Evolutionary conservation across 2,888 invertebrate genomes (phyloP), one percentile per base, ranked within the genome.

Genomic region (Cyclophora punctaria): DNA sequence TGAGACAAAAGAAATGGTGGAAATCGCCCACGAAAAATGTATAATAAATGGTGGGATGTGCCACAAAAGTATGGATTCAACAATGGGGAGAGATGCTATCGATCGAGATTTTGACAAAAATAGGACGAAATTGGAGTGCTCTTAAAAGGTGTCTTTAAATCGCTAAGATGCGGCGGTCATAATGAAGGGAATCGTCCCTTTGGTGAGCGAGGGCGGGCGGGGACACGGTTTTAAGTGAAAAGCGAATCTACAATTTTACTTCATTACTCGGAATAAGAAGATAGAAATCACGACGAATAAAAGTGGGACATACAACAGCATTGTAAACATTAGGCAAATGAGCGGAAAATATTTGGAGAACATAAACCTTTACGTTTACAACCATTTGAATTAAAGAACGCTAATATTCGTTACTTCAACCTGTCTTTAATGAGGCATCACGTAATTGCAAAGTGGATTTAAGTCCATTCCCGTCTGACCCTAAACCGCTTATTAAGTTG

Each of bases 61-160:
- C 62, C 59, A 53, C 55, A 61, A 56, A 61, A 61, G 53, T 56
- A 59, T 58, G 52, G 41, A 51, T 50, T 55, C 50, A 56, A 68
- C 65, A 66, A 71, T 63, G 60, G 59, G 53, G 60, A 61, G 41
- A 58, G 53, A 57, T 60, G 56, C 58, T 61, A 69, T 70, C 67
- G 71, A 72, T 69, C 65, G 66, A 57, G 63, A 71, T 72, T 72
- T 70, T 56, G 48, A 55, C 66, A 67, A 73, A 79, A 77, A 78
- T 70, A 69, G 69, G 65, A 65, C 64, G 62, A 69, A 64, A 64
- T 70, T 69, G 62, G 63, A 78, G 77, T 71, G 71, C 69, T 69
- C 74, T 74, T 75, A 74, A 77, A 73, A 74, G 70, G 71, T 71
- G 69, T 73, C 74, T 76, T 76, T 76, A 75, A 79, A 75, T 74